Conservation (phyloP, 1,140 invertebrate genomes). For the Penaeus vannamei region DNA sequence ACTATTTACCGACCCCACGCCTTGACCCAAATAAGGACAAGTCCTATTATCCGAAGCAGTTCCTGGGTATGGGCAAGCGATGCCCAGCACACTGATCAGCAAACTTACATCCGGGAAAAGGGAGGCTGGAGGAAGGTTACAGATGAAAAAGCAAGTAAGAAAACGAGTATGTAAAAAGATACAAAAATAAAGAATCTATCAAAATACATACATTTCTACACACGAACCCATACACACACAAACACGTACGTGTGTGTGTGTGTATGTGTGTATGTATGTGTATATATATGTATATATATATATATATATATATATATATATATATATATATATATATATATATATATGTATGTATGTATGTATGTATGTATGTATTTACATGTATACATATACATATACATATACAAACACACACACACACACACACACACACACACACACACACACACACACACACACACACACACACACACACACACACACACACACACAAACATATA, state of each 20-base stretch:
- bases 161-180: no score
- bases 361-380: background rate
- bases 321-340: background rate
- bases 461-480: background rate
- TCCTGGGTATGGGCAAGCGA: no score
- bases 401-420: background rate
- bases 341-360: slow-evolving; percentile 3
- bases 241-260: background rate
- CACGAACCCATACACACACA: background rate
- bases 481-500: background rate
- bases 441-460: background rate
- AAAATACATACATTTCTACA: background rate
- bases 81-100: no score
- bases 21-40: no score
- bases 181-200: no score
- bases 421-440: slow-evolving; percentile 6
- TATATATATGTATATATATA: slow-evolving; percentile 11
- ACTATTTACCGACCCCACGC: no score
- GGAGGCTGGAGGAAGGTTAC: no score
- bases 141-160: no score
- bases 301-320: background rate
- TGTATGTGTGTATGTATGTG: background rate
- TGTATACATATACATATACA: background rate
- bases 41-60: no score
- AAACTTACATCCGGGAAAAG: no score